Evolutionary conservation across 2,888 invertebrate genomes (phyloP), one percentile per base, ranked within the genome.

Genomic region (Drosophila picticornis): DNA sequence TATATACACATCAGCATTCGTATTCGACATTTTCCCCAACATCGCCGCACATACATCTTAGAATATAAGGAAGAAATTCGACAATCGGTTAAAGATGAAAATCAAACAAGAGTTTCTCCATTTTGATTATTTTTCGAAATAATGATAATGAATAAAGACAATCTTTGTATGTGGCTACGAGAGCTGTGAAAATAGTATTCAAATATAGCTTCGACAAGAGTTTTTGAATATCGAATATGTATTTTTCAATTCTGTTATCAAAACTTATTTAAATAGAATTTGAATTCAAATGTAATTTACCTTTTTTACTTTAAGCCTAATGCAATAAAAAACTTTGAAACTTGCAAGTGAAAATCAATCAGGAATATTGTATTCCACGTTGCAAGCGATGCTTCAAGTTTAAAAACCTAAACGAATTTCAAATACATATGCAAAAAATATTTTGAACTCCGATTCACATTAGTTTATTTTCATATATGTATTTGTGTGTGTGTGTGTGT

Each of bases 401-500:
- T 1, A 22, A 22, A 11, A n/a, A 22, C 11, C 22, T 22, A 22
- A 22, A 11, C 22, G 11, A 22, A 11, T 11, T 22, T 40, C 11
- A n/a, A 40, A 40, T 22, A n/a, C n/a, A n/a, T n/a, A 40, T n/a
- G 5, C 11, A 22, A 22, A 22, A 22, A 22, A 43, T 11, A 11
- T 29, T 11, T 29, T 11, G 11, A 50, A 29, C 61, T 64, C 43
- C 57, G 53, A 70, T 75, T 75, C 53, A 52, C 50, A 75, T 70
- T 74, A 55, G 40, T 69, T 75, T 64, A 75, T 75, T 75, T 64
- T 22, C 25, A 59, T 51, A 52, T 55, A 31, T 64, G 29, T 59
- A 32, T 60, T 29, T 6, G n/a, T 36, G 32, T 46, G 29, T 29
- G 25, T 9, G 9, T 27, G 16, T 16, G 4, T 4, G 48, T 34